Conservation (phyloP, 2,797 vertebrate genomes). For the Okamejei kenojei region DNA sequence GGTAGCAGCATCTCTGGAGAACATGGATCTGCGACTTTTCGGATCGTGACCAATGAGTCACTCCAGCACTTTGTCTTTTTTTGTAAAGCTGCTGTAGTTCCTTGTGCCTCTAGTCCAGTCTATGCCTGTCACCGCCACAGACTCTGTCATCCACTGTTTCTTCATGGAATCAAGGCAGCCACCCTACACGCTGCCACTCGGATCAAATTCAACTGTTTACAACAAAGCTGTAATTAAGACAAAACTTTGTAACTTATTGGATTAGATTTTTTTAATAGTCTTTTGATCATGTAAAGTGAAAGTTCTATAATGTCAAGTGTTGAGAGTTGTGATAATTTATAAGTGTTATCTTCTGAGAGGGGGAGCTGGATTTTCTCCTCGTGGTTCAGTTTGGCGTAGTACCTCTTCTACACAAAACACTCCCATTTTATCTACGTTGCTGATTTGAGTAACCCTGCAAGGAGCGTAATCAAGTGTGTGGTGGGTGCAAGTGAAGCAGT, state of each 20-base stretch:
- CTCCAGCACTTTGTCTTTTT: too few relatives aligned
- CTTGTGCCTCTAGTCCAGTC: conserved; percentile 50
- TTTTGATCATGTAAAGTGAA: conserved; percentile 60
- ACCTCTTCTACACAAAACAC: conserved; percentile 54
- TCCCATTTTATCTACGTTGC: conserved; percentile 35
- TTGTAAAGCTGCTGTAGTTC: too few relatives aligned
- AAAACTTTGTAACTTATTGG: conserved; percentile 68
- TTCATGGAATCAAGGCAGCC: conserved; percentile 57
- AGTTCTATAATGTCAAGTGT: conserved; percentile 62
- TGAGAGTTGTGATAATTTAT: conserved; percentile 71
- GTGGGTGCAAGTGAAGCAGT: conserved; percentile 26
- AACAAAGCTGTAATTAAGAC: conserved; percentile 66
- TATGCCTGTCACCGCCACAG: conserved; percentile 89
- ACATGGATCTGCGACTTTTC: too few relatives aligned
- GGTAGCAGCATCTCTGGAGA: too few relatives aligned
- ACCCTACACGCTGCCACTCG: conserved; percentile 55
- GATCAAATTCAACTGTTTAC: conserved; percentile 72
- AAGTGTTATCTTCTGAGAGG: conserved; percentile 54
- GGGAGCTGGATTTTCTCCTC: conserved; percentile 69
- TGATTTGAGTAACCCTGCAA: neutral
- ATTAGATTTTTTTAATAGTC: conserved; percentile 50
- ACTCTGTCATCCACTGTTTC: conserved; percentile 39
- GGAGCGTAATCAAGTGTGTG: conserved; percentile 43
- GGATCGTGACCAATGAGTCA: too few relatives aligned
- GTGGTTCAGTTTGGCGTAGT: conserved; percentile 48